Conservation (phyloP, 2,888 invertebrate genomes). For the Pyralis farinalis region DNA sequence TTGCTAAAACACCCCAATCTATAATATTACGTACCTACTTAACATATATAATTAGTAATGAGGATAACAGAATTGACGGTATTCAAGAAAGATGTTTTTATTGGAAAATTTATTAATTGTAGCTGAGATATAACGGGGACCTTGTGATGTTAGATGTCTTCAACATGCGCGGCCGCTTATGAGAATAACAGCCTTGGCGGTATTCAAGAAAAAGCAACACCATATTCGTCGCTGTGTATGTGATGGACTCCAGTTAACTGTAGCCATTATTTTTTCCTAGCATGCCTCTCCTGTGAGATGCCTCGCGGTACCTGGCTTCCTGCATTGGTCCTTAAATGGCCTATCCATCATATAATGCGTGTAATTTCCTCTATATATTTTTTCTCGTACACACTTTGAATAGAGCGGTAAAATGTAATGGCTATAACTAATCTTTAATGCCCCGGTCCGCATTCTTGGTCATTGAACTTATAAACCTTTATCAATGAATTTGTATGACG, state of each 20-base stretch:
- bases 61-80: no score
- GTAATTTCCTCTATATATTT: conserved; percentile 52
- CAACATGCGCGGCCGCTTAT: conserved; percentile 3
- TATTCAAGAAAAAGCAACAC: conserved; percentile 32
- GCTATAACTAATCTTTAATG: conserved; percentile 33
- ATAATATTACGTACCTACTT: no score
- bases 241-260: conserved; percentile 50
- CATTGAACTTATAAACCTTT: neutral
- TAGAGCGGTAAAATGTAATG: conserved; percentile 28
- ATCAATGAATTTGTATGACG: no score
- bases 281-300: conserved; percentile 34
- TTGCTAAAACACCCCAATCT: no score
- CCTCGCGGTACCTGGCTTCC: conserved; percentile 43
- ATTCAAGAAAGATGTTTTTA: no score
- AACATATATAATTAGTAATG: no score
- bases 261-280: conserved; percentile 45
- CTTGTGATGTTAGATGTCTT: neutral
- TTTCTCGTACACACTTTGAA: conserved; percentile 44
- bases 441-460: conserved; percentile 13
- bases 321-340: conserved; percentile 62
- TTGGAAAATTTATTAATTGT: no score
- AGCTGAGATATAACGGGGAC: no score
- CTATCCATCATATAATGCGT: conserved; percentile 45
- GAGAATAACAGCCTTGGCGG: conserved; percentile 31
- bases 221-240: conserved; percentile 37